Evolutionary conservation across 2,113 vertebrate species (phyloP).

Genomic region (Upupa epops): DNA sequence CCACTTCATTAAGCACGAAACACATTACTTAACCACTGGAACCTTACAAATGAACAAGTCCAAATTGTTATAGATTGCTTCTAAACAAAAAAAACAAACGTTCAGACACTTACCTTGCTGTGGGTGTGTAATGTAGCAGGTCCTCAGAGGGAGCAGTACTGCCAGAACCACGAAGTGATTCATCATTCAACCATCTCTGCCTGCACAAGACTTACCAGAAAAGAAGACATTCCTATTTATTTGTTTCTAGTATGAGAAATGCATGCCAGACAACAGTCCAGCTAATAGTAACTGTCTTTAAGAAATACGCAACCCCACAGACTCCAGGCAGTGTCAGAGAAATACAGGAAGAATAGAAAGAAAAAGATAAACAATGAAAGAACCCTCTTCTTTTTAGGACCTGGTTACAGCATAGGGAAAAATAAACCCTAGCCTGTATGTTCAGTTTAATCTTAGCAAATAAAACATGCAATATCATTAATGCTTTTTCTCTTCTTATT

Average conservation of each 20-base stretch:
- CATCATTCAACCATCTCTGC: slow-evolving; percentile 55
- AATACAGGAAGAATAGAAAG: not conserved
- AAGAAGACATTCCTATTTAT: not conserved
- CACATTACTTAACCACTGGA: not conserved
- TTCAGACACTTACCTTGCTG: slow-evolving; percentile 64
- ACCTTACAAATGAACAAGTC: not conserved
- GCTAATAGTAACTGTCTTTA: not conserved
- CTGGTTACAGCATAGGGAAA: not conserved
- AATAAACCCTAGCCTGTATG: not conserved
- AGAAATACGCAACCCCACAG: not conserved
- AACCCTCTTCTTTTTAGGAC: not conserved
- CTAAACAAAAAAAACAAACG: not conserved
- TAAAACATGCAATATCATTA: not conserved
- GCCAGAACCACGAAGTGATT: slow-evolving; percentile 17
- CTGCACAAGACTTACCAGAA: slow-evolving; percentile 50
- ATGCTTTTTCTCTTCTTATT: not conserved
- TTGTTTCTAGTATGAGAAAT: not conserved
- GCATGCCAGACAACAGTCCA: not conserved
- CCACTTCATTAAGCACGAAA: not conserved
- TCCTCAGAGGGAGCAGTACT: slow-evolving; percentile 7
- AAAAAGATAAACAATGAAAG: not conserved
- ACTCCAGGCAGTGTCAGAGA: not conserved
- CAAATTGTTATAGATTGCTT: not conserved
- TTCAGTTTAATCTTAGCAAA: not conserved
- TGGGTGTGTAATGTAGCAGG: not conserved